Base-by-base conservation (phyloP, 2,113 vertebrate species). In the Corynorhinus townsendii region DNA sequence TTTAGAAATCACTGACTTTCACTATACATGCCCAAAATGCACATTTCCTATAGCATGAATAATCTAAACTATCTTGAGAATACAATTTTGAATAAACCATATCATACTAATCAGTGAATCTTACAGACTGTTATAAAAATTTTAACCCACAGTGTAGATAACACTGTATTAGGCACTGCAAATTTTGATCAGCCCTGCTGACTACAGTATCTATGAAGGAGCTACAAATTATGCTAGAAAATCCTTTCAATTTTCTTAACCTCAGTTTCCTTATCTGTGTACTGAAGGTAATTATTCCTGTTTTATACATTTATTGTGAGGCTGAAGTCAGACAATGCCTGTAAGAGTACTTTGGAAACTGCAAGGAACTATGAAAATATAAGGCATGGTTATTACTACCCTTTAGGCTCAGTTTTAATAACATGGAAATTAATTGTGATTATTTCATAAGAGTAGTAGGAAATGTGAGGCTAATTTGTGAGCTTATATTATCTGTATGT, bases 331-430 rank as follows among this genome's bases (percentile, higher is more conserved):
- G 20, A 95, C 45, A 52, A 86, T 62, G n/a, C 3, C 43, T 90
- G 38, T 49, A 56, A 93, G 94, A 92, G 40, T 77, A 30, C n/a
- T n/a, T 95, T 81, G 59, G 28, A 96, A 96, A 85, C 17, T 38
- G 1, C 7, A 83, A 83, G 11, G n/a, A 75, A 66, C 35, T 26
- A 45, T 71, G n/a, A 69, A 91, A 84, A 72, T 89, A 68, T 68
- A 86, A 86, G 19, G 33, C 49, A 87, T 35, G 5, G 24, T 86
- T 83, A 86, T 88, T 79, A 84, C 1, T 82, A 66, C 84, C 54
- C 86, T 82, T 83, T 71, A 54, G n/a, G 86, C 10, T 93, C 35
- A 88, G 56, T 92, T 94, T 94, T 88, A 35, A 90, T 62, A 87
- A 11, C 7, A 33, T 33, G 81, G 24, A 24, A 92, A 93, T 91